phyloP scores from a whole-genome alignment of 2,113 vertebrate species.

The Callipepla squamata region DNA sequence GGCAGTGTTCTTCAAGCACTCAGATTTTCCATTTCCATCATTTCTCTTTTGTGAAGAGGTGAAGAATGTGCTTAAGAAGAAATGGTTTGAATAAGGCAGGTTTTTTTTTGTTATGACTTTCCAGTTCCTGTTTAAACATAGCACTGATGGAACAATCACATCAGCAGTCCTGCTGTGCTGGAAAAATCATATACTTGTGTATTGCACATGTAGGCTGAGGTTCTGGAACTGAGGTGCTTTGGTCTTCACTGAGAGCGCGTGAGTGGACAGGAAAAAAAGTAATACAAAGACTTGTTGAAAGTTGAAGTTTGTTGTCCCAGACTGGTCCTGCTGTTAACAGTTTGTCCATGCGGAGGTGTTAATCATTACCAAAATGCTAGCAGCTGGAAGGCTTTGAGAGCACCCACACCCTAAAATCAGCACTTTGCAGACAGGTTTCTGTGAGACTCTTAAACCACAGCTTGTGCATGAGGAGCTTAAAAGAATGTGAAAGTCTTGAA shows the following conservation, averaged over 20 bases:
- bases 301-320: neutral
- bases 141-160: neutral
- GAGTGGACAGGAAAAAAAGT: neutral
- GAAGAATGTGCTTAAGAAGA: neutral
- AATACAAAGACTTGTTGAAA: neutral
- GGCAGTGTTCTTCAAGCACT: neutral
- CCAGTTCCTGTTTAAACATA: neutral
- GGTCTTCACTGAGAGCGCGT: neutral
- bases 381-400: neutral
- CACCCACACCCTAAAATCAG: accelerated
- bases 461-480: neutral
- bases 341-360: constrained; percentile 17
- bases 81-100: neutral
- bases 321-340: neutral
- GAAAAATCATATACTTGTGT: neutral
- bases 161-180: neutral
- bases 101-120: neutral
- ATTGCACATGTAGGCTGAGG: neutral
- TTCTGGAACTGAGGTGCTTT: neutral
- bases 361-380: constrained; percentile 37
- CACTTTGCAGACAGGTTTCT: neutral
- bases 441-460: neutral
- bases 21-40: neutral
- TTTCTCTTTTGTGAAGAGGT: neutral
- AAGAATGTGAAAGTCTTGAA: neutral